Base-by-base conservation (phyloP, 2,888 invertebrate genomes). In the Gastrophysa polygoni region DNA sequence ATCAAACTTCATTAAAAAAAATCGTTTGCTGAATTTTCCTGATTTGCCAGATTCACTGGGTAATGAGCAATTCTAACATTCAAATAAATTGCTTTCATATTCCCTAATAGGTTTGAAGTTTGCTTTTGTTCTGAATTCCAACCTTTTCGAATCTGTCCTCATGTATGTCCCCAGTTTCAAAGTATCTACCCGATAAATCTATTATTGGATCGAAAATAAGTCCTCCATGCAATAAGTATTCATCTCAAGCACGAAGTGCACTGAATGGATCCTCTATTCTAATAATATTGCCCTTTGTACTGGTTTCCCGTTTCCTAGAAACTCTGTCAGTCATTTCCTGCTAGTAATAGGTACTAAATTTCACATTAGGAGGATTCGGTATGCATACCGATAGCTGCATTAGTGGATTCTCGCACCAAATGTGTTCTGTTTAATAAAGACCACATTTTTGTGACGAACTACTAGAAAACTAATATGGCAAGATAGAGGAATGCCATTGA, bases 331-430 rank as follows among this genome's bases (percentile, higher is more conserved):
- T 51, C 54, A 58, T 48, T 62, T 62, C 62, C 62, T 57, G 34
- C 38, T 48, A 43, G 54, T 43, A 60, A 55, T 48, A 38, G 54
- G 29, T 52, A 58, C 54, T 48, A 58, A 62, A 54, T 62, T 62
- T 54, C 58, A 58, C 59, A 59, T 57, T 56, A 63, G 56, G 55
- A 48, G 55, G 50, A 56, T 20, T 44, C 55, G 34, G 34, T 46
- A 50, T 29, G 59, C 63, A 63, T 63, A 50, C 56, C 63, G 44
- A 59, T 58, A 50, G 63, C 56, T 50, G 59, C 46, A 58, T 62
- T 62, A 63, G 59, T 55, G 55, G 55, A 63, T 63, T 63, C 55
- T 44, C 58, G 28, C 34, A 29, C 21, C 48, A 32, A 55, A 63
- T 58, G 43, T 24, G 49, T 44, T 56, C 49, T 38, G 17, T 55